Evolutionary conservation across 2,113 vertebrate species (phyloP).

Genomic region (Cranoglanis bouderius): DNA sequence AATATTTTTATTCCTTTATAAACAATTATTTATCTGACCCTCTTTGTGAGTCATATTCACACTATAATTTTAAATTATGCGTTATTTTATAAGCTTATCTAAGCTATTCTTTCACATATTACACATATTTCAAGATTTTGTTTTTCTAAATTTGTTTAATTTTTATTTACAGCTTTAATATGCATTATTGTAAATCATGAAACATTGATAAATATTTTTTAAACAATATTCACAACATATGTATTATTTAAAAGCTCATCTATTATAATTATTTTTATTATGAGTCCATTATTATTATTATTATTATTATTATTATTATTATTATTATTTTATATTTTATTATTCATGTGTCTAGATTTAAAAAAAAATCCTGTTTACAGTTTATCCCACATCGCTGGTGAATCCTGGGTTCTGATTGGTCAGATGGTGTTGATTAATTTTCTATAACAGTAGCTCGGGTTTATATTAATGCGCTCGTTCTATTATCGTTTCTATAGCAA

Average conservation of each 20-base stretch:
- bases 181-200: neutral
- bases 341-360: neutral
- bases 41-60: neutral
- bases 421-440: neutral
- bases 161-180: neutral
- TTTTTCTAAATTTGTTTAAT: neutral
- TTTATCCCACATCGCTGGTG: neutral
- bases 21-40: neutral
- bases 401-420: neutral
- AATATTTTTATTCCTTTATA: neutral
- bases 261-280: neutral
- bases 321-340: neutral
- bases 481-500: neutral
- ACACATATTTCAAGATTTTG: neutral
- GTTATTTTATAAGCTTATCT: neutral
- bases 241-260: neutral
- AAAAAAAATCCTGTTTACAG: no score
- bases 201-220: neutral
- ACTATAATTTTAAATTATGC: neutral
- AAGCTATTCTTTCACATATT: neutral
- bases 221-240: neutral
- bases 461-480: no score
- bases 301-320: neutral
- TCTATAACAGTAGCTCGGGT: neutral
- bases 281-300: neutral